Percentiles rank a stretch among this genome's conserved stretches.
These are phyloP conservation scores for Prionailurus bengalensis DNA, from an alignment of 2,113 vertebrate species.

Conservation along the genomic window DNA sequence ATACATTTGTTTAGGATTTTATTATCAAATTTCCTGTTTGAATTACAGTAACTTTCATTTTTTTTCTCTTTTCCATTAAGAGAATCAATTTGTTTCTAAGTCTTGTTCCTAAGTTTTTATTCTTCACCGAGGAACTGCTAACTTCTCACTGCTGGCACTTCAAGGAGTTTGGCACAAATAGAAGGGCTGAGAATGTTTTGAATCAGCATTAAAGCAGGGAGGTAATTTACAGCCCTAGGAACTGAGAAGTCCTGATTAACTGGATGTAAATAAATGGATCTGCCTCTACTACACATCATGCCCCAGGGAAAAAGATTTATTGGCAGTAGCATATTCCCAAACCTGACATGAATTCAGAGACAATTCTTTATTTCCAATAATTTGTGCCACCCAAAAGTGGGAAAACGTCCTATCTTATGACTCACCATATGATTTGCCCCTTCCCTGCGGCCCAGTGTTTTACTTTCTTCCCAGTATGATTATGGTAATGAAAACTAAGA, in stretches of 20 bases:
- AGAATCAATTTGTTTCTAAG: constrained; percentile 55
- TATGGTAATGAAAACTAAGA: constrained; percentile 55
- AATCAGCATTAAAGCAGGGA: constrained; percentile 67
- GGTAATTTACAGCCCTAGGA: constrained; percentile 57
- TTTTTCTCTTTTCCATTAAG: constrained; percentile 28
- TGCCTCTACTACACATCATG: constrained; percentile 66
- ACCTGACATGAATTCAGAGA: constrained; percentile 51
- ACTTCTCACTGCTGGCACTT: constrained; percentile 44
- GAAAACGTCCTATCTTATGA: constrained; percentile 21
- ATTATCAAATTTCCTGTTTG: constrained; percentile 67
- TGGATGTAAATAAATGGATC: constrained; percentile 60
- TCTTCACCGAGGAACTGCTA: constrained; percentile 33
- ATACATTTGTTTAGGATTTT: constrained; percentile 49
- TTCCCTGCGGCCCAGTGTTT: background rate
- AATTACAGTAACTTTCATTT: constrained; percentile 34
- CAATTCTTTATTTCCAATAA: constrained; percentile 48
- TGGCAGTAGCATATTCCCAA: constrained; percentile 53
- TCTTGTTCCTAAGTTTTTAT: constrained; percentile 54
- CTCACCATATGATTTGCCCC: background rate
- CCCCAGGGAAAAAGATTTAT: constrained; percentile 39
- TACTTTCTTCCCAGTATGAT: constrained; percentile 54
- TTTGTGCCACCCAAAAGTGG: background rate
- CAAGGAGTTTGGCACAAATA: constrained; percentile 56
- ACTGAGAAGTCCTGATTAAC: constrained; percentile 50
- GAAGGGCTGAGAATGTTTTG: constrained; percentile 56